Conservation (phyloP, 2,888 invertebrate genomes). For the Lepetodrilus schrolli region DNA sequence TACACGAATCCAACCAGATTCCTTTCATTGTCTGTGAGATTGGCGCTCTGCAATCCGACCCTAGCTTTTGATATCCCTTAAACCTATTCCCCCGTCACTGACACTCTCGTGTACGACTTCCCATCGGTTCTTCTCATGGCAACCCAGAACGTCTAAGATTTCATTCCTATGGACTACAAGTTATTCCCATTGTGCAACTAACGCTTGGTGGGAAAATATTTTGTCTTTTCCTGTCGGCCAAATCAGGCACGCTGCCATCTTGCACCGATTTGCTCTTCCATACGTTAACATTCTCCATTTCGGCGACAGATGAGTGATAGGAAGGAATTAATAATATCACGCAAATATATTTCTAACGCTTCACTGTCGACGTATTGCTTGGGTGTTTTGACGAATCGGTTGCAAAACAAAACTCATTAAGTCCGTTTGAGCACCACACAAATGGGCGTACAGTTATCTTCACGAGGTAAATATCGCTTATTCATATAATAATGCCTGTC, state of each 20-base stretch:
- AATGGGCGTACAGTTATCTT: background rate
- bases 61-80: conserved; percentile 3
- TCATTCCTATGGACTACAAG: background rate
- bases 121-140: background rate
- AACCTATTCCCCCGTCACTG: background rate
- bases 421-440: background rate
- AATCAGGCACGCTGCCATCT: background rate
- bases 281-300: background rate
- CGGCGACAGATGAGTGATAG: background rate
- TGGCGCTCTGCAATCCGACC: background rate
- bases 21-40: conserved; percentile 8
- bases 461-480: conserved; percentile 18
- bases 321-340: background rate
- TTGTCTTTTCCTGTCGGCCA: background rate
- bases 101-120: background rate
- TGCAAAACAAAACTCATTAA: conserved; percentile 11
- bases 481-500: conserved; percentile 21
- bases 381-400: background rate
- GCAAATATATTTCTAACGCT: background rate
- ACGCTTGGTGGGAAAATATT: background rate
- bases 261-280: background rate
- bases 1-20: background rate
- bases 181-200: conserved; percentile 3
- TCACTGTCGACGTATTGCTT: background rate
- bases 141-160: background rate